Evolutionary conservation across 2,888 invertebrate genomes (phyloP), one percentile per base, ranked within the genome.

Genomic region (Eupithecia abbreviata): DNA sequence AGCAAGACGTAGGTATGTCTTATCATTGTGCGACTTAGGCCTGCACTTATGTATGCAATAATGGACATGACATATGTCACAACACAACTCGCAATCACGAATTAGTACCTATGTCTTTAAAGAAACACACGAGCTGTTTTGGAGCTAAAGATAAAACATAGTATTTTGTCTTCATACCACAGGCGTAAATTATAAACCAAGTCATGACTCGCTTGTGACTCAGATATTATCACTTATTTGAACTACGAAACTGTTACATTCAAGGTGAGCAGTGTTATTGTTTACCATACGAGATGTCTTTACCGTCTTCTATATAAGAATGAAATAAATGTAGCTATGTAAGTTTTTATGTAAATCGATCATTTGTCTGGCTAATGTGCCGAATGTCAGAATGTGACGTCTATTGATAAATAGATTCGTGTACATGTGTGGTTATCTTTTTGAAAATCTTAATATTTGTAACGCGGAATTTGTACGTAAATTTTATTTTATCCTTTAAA

Each of bases 191-290:
- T 66, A 30, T 62, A 66, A 66, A 42, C 15, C 5, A 66, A 42
- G 41, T 13, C 42, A n/a, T 70, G 72, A 67, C 49, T 67, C 13
- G 45, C 30, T 12, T 51, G 30, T 77, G 77, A 77, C 72, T 77
- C 75, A 78, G 76, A 72, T 65, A 69, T 30, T 49, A 55, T 58
- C 62, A 73, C 71, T 72, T 77, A 77, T 75, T 70, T 72, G 65
- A 74, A 69, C 65, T 69, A 68, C 70, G 70, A 66, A 70, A 72
- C 71, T 42, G 72, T 55, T 72, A 74, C 66, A 58, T 75, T 71
- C 72, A 77, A 77, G 77, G 77, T 62, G n/a, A 77, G 47, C 45
- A 12, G 13, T 68, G 67, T 77, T 55, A 65, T 69, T 72, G 62
- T 76, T 51, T 65, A 58, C 15, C 30, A 7, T n/a, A 43, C 41